phyloP scores from a whole-genome alignment of 1,140 invertebrate genomes.

The Drosophila lini region DNA sequence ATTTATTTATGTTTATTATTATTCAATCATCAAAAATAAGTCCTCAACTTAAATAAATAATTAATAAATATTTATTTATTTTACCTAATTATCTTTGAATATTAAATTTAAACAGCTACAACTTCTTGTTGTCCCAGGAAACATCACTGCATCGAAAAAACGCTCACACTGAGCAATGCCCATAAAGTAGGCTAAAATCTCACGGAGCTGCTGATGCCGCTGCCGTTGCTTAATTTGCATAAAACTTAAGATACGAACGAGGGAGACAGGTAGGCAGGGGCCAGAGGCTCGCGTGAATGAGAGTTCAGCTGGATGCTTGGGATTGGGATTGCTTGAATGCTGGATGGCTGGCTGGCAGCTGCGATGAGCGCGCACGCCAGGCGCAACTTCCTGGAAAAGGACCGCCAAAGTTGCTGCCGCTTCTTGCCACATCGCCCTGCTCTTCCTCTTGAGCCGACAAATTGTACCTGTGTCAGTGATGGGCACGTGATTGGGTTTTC shows the following conservation, averaged over 20 bases:
- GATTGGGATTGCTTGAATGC: slow-evolving; percentile 17
- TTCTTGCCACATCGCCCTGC: slow-evolving; percentile 39
- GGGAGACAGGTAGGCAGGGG: slow-evolving; percentile 15
- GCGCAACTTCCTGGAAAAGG: slow-evolving; percentile 82
- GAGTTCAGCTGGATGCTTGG: slow-evolving; percentile 38
- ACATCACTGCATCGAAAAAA: slow-evolving; percentile 35
- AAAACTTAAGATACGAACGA: slow-evolving; percentile 68
- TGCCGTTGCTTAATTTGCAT: slow-evolving; percentile 73
- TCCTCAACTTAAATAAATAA: no score
- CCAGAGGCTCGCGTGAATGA: slow-evolving; percentile 66
- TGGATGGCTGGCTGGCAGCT: slow-evolving; percentile 59
- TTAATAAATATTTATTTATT: not conserved
- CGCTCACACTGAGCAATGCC: slow-evolving; percentile 62
- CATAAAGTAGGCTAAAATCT: slow-evolving; percentile 78
- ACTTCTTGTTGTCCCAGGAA: no score
- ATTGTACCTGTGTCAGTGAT: slow-evolving; percentile 59
- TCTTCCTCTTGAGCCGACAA: slow-evolving; percentile 26
- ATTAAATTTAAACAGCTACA: not conserved
- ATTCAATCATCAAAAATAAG: no score
- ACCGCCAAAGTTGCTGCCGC: slow-evolving; percentile 76
- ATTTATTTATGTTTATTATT: not conserved
- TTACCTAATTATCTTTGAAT: not conserved
- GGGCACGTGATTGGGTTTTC: slow-evolving; percentile 16
- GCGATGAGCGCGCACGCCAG: slow-evolving; percentile 76
- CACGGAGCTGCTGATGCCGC: slow-evolving; percentile 34